phyloP scores from a whole-genome alignment of 1,140 invertebrate genomes.

The Thaumatotibia leucotreta region DNA sequence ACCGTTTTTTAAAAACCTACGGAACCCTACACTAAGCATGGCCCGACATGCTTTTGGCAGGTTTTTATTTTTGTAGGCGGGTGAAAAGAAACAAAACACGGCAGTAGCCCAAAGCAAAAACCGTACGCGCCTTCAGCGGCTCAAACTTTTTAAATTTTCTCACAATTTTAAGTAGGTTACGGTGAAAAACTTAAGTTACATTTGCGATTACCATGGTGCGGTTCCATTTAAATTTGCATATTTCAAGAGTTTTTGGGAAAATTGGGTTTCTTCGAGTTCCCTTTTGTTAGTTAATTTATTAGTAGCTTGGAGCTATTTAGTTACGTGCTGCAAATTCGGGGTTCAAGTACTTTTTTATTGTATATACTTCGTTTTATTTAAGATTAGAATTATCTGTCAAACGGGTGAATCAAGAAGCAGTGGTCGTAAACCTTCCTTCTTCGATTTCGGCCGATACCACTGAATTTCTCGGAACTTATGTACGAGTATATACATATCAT shows the following conservation, averaged over 20 bases:
- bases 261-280: not conserved
- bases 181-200: not conserved
- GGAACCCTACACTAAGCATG: too few relatives aligned
- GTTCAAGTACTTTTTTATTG: too few relatives aligned
- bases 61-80: too few relatives aligned
- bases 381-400: too few relatives aligned
- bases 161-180: not conserved
- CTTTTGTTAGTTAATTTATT: not conserved
- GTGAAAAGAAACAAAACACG: not conserved
- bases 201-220: not conserved
- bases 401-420: too few relatives aligned
- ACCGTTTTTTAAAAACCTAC: too few relatives aligned
- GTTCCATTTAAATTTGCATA: not conserved
- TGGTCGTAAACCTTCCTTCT: too few relatives aligned
- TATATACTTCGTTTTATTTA: too few relatives aligned
- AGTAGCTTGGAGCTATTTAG: not conserved
- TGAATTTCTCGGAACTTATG: too few relatives aligned
- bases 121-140: not conserved
- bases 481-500: too few relatives aligned
- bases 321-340: not conserved
- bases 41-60: too few relatives aligned
- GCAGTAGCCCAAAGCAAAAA: not conserved
- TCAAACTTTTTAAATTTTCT: not conserved
- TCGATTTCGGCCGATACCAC: too few relatives aligned
- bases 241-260: not conserved